Percentiles rank a stretch among this genome's conserved stretches.
These are phyloP conservation scores for Hirtodrosophila histrioides DNA, from an alignment of 2,888 invertebrate species.

Conservation along the genomic window DNA sequence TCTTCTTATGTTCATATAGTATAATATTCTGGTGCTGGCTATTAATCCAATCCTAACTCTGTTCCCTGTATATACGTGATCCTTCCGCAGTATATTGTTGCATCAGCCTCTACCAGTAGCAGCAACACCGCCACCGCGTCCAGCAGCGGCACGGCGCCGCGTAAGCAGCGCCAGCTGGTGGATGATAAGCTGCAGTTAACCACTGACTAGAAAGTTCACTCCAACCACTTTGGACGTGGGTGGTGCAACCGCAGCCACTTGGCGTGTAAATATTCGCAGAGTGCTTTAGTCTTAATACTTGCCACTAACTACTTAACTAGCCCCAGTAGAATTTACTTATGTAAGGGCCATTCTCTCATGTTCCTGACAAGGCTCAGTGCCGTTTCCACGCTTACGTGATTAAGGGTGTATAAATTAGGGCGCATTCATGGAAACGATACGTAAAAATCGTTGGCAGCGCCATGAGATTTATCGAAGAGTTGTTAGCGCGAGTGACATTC, in stretches of 20 bases:
- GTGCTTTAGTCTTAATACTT: conserved; percentile 46
- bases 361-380: too few relatives aligned
- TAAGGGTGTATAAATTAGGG: too few relatives aligned
- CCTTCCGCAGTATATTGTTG: conserved; percentile 27
- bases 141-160: conserved; percentile 42
- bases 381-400: too few relatives aligned
- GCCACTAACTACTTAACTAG: conserved; percentile 8
- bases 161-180: conserved; percentile 44
- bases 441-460: too few relatives aligned
- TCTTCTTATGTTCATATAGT: neutral
- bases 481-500: too few relatives aligned
- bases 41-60: conserved; percentile 7
- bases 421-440: too few relatives aligned
- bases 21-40: conserved; percentile 45
- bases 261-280: conserved; percentile 59
- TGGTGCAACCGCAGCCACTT: neutral
- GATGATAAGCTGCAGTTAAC: conserved; percentile 56
- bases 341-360: neutral
- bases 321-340: conserved; percentile 6
- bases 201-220: conserved; percentile 46
- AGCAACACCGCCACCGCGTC: conserved; percentile 12
- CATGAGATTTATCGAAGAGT: too few relatives aligned
- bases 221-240: neutral
- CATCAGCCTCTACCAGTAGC: conserved; percentile 30
- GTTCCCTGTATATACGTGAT: conserved; percentile 15